A percentile compares a stretch with the other conserved stretches of the same genome.
phyloP scores from a whole-genome alignment of 2,113 vertebrate genomes.

The Oryzias celebensis region DNA sequence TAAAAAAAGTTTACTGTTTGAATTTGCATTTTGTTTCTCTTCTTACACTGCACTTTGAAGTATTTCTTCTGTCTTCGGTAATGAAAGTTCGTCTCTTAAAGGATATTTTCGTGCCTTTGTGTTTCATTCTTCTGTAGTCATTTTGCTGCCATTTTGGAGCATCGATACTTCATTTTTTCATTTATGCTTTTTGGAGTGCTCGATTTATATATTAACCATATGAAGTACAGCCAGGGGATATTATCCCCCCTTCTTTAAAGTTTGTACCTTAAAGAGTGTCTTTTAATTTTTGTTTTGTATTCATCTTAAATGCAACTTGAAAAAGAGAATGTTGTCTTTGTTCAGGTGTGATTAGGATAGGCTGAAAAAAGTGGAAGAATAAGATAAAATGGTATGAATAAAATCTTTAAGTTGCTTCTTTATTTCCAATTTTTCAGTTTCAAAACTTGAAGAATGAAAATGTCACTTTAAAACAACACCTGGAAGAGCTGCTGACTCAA shows the following conservation, averaged over 20 bases:
- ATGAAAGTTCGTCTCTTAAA: too few relatives aligned
- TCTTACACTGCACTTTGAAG: not conserved
- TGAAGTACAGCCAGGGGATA: too few relatives aligned
- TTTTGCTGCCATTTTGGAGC: too few relatives aligned
- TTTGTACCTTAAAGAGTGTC: not conserved
- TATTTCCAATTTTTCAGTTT: constrained; percentile 59
- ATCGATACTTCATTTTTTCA: too few relatives aligned
- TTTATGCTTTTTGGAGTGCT: too few relatives aligned
- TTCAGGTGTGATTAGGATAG: not conserved
- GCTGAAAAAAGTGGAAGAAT: not conserved
- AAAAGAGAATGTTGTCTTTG: constrained; percentile 1
- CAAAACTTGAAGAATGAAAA: constrained; percentile 79
- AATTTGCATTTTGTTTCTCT: not conserved
- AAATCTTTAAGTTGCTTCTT: constrained; percentile 7
- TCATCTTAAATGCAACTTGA: constrained; percentile 7
- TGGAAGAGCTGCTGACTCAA: constrained; percentile 62
- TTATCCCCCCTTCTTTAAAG: not conserved
- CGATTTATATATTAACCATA: too few relatives aligned
- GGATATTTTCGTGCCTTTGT: too few relatives aligned
- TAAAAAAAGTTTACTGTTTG: not conserved
- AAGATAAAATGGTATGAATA: not conserved
- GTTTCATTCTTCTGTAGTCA: too few relatives aligned
- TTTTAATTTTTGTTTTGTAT: constrained; percentile 12
- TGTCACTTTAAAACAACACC: constrained; percentile 59
- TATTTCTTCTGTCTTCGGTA: too few relatives aligned